phyloP scores from a whole-genome alignment of 2,888 invertebrate species.

The Pristionchus maxplancki region DNA sequence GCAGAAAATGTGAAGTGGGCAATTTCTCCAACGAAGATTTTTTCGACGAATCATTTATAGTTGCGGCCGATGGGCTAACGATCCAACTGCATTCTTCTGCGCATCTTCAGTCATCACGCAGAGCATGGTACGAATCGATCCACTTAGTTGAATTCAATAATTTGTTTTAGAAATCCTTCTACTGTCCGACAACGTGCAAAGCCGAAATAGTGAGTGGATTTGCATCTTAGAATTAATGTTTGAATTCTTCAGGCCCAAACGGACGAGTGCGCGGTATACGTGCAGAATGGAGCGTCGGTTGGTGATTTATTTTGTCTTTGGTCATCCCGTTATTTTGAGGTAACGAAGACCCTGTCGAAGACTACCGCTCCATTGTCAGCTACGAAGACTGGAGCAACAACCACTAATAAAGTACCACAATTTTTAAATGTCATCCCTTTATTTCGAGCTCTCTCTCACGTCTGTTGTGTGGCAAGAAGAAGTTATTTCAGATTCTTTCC shows the following conservation, averaged over 20 bases:
- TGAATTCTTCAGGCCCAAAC: background rate
- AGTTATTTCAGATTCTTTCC: background rate
- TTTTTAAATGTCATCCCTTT: too few relatives aligned
- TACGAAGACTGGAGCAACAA: background rate
- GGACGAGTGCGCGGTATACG: background rate
- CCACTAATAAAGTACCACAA: background rate
- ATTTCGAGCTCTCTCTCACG: too few relatives aligned
- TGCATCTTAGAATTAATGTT: background rate
- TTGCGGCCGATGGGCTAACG: background rate
- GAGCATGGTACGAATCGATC: background rate
- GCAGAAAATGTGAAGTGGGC: too few relatives aligned
- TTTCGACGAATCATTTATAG: background rate
- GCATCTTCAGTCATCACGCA: background rate
- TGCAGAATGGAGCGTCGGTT: background rate
- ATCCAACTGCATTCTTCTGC: background rate
- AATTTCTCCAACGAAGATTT: background rate
- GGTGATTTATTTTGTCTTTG: background rate
- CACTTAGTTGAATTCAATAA: background rate
- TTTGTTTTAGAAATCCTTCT: background rate
- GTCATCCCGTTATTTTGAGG: background rate
- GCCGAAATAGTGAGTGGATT: background rate
- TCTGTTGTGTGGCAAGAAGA: background rate
- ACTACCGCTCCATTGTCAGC: background rate
- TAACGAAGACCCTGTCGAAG: background rate
- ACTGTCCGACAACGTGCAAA: background rate